Percentiles rank a stretch among this genome's conserved stretches.
Conservation (phyloP, 2,113 vertebrate species). For the Amphilophus citrinellus region DNA sequence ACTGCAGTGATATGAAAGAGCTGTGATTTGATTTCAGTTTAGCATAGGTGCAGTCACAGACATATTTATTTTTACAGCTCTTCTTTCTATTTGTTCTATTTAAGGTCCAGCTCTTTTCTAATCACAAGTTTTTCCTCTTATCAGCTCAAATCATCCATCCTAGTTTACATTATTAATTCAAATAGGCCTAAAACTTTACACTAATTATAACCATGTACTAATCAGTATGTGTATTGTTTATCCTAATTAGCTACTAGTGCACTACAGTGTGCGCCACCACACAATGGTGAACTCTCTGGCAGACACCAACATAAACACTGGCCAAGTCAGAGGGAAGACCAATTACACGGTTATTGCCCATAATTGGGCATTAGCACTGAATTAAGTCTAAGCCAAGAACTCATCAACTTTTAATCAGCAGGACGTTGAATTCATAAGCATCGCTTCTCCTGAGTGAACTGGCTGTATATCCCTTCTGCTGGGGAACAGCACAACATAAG, state of each 20-base stretch:
- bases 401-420: constrained; percentile 29
- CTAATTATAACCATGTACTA: neutral
- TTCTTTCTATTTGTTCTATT: constrained; percentile 20
- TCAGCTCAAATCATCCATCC: neutral
- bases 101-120: neutral
- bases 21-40: constrained; percentile 45
- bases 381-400: constrained; percentile 22
- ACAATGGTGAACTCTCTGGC: constrained; percentile 2
- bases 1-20: constrained; percentile 33
- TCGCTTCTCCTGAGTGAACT: neutral
- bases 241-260: constrained; percentile 8
- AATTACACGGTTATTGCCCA: constrained; percentile 5
- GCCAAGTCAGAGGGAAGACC: neutral
- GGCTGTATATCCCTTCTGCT: neutral
- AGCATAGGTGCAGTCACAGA: constrained; percentile 13
- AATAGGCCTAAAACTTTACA: neutral
- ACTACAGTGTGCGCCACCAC: neutral
- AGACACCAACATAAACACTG: constrained; percentile 20
- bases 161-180: neutral
- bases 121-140: neutral
- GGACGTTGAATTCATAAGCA: constrained; percentile 21
- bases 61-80: constrained; percentile 17
- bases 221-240: constrained; percentile 17
- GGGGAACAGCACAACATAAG: neutral
- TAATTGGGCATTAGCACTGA: constrained; percentile 18